Percentiles rank a stretch among this genome's conserved stretches.
Evolutionary conservation across 1,140 invertebrate species (phyloP).

Genomic region (Colletes latitarsis): DNA sequence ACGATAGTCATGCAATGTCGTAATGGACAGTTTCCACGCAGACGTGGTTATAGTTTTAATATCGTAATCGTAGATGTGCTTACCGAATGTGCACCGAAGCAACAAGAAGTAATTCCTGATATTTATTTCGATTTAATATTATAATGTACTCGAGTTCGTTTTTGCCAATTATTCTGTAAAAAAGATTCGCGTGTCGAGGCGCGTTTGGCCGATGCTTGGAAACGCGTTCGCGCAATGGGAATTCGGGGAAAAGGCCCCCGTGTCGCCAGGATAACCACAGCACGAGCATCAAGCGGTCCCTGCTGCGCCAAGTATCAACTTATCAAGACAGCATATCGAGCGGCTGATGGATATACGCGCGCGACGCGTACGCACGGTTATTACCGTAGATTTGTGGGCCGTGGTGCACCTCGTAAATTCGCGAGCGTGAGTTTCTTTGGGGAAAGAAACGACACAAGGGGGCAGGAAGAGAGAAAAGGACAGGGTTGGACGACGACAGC

Average conservation of each 20-base stretch:
- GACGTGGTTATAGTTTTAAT: no score
- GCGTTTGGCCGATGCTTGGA: not conserved
- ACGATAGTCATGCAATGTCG: no score
- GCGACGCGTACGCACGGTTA: constrained; percentile 21
- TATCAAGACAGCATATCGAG: constrained; percentile 14
- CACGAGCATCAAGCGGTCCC: not conserved
- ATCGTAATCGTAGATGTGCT: no score
- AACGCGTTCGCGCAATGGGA: not conserved
- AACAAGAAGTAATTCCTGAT: no score
- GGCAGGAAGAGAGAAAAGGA: not conserved
- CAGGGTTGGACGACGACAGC: not conserved
- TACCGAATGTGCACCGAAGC: no score
- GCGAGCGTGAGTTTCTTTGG: not conserved
- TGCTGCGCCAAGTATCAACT: not conserved
- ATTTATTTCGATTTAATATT: no score
- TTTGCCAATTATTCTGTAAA: not conserved
- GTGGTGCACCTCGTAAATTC: constrained; percentile 38
- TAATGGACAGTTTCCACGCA: no score
- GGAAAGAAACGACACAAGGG: not conserved
- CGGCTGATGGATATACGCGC: constrained; percentile 15
- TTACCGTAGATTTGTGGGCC: constrained; percentile 38
- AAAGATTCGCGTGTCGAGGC: not conserved
- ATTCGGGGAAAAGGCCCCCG: not conserved
- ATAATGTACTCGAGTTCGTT: no score
- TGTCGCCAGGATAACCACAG: constrained; percentile 9